phyloP scores from a whole-genome alignment of 2,113 vertebrate species.

The Fregata magnificens region DNA sequence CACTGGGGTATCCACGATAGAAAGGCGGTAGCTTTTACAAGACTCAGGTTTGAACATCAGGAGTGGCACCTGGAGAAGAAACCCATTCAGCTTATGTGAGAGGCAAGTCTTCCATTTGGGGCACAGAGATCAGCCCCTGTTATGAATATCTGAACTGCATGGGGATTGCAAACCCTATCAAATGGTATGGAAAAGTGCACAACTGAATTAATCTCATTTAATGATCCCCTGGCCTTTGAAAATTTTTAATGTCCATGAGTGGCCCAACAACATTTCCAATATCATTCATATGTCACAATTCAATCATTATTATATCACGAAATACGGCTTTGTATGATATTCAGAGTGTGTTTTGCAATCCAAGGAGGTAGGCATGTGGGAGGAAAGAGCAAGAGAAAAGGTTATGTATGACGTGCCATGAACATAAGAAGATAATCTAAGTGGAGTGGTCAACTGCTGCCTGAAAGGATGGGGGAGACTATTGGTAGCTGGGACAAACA shows the following conservation, averaged over 20 bases:
- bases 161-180: neutral
- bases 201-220: neutral
- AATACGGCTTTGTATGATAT: neutral
- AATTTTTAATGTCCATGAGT: neutral
- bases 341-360: neutral
- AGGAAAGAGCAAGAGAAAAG: neutral
- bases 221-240: neutral
- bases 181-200: neutral
- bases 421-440: neutral
- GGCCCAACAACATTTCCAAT: neutral
- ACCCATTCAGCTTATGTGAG: rapidly evolving
- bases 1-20: neutral
- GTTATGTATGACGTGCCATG: neutral
- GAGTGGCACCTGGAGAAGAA: neutral
- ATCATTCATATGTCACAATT: rapidly evolving
- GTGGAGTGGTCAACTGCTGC: neutral
- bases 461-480: neutral
- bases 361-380: neutral
- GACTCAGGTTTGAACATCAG: neutral
- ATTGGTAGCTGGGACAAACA: neutral
- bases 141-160: neutral
- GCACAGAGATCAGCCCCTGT: neutral
- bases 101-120: neutral
- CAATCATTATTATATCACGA: neutral
- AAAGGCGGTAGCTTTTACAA: neutral